Percentiles rank a stretch among this genome's conserved stretches.
Evolutionary conservation across 2,113 vertebrate species (phyloP).

Genomic region (Chunga burmeisteri): DNA sequence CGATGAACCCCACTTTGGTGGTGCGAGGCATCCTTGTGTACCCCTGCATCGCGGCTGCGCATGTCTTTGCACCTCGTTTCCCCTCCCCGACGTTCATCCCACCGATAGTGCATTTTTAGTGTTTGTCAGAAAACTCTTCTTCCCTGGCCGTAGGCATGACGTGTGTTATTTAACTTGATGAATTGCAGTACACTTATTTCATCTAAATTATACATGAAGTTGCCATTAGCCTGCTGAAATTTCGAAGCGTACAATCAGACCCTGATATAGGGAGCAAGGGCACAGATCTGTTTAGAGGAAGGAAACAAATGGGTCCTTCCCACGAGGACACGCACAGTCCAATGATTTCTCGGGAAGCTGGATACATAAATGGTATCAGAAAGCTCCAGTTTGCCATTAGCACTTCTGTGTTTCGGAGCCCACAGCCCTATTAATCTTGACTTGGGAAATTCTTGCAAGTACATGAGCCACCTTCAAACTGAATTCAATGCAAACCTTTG

Average conservation of each 20-base stretch:
- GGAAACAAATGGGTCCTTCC: not conserved
- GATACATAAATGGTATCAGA: not conserved
- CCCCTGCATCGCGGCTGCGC: fast-evolving
- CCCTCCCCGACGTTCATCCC: fast-evolving
- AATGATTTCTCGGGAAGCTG: not conserved
- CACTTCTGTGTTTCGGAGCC: not conserved
- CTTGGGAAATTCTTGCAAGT: not conserved
- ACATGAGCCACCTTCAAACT: not conserved
- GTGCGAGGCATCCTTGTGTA: not conserved
- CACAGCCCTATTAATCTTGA: not conserved
- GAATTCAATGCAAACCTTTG: not conserved
- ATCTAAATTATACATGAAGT: not conserved
- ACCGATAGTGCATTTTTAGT: fast-evolving
- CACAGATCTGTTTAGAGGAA: too few relatives aligned
- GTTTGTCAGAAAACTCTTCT: not conserved
- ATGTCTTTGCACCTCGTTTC: fast-evolving
- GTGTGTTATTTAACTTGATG: not conserved
- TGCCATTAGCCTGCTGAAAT: not conserved
- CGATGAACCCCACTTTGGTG: fast-evolving
- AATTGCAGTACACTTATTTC: not conserved
- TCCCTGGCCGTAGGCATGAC: not conserved
- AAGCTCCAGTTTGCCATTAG: not conserved
- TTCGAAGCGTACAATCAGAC: not conserved
- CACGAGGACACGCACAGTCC: not conserved
- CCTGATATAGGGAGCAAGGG: fast-evolving